phyloP scores from a whole-genome alignment of 2,888 invertebrate species.

The Hirtodrosophila confusa region DNA sequence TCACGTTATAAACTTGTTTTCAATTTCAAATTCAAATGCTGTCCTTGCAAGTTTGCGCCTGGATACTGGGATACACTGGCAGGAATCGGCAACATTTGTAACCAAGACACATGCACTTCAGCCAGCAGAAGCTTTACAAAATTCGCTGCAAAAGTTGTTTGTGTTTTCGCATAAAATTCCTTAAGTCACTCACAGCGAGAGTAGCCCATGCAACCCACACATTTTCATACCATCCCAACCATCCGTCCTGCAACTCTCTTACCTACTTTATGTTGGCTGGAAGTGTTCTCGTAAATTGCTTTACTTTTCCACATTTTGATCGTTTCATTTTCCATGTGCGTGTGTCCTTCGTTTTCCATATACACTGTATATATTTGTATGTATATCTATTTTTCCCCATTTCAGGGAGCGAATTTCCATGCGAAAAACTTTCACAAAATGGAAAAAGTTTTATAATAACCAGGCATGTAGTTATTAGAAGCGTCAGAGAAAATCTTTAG shows the following conservation, averaged over 20 bases:
- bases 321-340: conserved; percentile 56
- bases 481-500: conserved; percentile 49
- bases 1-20: conserved; percentile 75
- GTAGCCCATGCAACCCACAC: neutral
- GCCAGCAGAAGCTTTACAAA: conserved; percentile 46
- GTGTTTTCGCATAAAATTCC: conserved; percentile 40
- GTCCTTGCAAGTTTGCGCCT: conserved; percentile 54
- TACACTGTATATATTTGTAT: conserved; percentile 5
- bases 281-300: conserved; percentile 63
- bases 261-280: conserved; percentile 31
- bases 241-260: neutral
- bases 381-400: conserved; percentile 3
- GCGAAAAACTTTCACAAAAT: conserved; percentile 59
- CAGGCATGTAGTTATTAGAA: conserved; percentile 63
- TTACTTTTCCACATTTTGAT: conserved; percentile 62
- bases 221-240: no score
- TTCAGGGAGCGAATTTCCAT: conserved; percentile 40
- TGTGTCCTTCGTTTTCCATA: conserved; percentile 36
- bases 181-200: conserved; percentile 23
- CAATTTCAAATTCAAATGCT: conserved; percentile 74
- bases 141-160: conserved; percentile 45
- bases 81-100: conserved; percentile 43
- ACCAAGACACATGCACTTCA: conserved; percentile 47
- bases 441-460: conserved; percentile 71
- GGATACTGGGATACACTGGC: conserved; percentile 2